Conservation (phyloP, 2,113 vertebrate species). For the Pholis gunnellus region DNA sequence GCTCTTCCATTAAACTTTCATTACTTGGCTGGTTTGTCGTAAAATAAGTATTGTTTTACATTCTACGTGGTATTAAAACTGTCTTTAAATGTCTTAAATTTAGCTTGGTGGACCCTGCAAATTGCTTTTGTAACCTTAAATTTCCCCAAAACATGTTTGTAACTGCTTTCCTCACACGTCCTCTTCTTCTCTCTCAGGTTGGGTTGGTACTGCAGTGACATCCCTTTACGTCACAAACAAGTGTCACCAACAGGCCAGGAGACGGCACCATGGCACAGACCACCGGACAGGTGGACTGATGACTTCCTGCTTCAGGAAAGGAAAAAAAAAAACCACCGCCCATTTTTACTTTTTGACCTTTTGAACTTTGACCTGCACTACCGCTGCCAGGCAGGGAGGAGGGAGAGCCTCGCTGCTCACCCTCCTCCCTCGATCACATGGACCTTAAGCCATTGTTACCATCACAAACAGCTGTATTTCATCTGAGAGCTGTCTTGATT, state of each 20-base stretch:
- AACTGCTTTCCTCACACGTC: neutral
- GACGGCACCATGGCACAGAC: constrained; percentile 75
- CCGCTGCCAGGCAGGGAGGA: constrained; percentile 77
- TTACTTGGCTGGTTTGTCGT: neutral
- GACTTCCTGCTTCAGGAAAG: constrained; percentile 80
- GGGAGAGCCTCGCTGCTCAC: constrained; percentile 48
- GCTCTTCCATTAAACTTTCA: neutral
- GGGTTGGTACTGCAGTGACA: constrained; percentile 97
- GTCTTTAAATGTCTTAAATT: neutral
- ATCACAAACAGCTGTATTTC: constrained; percentile 71
- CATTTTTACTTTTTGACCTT: constrained; percentile 82
- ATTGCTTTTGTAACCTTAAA: neutral
- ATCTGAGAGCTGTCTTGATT: constrained; percentile 76
- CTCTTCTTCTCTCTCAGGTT: constrained; percentile 81
- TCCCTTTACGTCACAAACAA: constrained; percentile 30
- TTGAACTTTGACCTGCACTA: constrained; percentile 85
- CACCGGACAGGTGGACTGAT: constrained; percentile 77
- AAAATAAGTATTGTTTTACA: neutral
- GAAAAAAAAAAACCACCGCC: constrained; percentile 62
- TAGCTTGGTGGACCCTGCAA: neutral
- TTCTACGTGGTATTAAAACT: neutral
- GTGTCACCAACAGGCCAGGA: constrained; percentile 77
- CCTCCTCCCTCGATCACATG: constrained; percentile 69
- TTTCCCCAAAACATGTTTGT: neutral
- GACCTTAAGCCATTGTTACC: constrained; percentile 84